These are phyloP conservation scores for Trachelus iudaicus DNA, from an alignment of 2,888 invertebrate species.

Conservation along the genomic window DNA sequence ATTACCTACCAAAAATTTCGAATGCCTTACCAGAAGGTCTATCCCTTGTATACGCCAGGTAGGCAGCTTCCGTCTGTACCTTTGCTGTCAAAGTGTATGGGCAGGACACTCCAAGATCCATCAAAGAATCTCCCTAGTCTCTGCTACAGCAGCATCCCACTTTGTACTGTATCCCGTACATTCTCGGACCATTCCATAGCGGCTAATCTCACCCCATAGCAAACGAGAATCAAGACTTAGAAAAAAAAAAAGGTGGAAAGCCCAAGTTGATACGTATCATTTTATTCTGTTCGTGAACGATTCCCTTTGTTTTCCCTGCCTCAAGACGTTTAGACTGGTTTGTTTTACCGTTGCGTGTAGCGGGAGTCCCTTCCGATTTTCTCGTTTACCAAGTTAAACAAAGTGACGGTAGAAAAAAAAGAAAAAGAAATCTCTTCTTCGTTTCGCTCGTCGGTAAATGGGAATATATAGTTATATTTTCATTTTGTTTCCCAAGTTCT, in stretches of 20 bases:
- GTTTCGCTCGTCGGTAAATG: slow-evolving; percentile 8
- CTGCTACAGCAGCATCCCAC: background rate
- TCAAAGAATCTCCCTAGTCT: slow-evolving; percentile 24
- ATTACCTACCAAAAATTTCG: slow-evolving; percentile 12
- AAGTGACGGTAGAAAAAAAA: background rate
- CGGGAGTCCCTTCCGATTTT: too few species aligned
- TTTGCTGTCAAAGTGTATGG: slow-evolving; percentile 40
- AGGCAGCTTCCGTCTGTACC: slow-evolving; percentile 11
- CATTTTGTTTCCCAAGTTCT: too few species aligned
- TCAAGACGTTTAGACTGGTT: background rate
- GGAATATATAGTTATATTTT: too few species aligned
- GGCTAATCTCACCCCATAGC: background rate
- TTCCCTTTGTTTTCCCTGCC: slow-evolving; percentile 13
- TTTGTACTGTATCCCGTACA: too few species aligned
- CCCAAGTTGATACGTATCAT: slow-evolving; percentile 36
- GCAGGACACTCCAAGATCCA: slow-evolving; percentile 34
- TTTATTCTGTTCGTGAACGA: slow-evolving; percentile 14
- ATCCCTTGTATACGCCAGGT: background rate
- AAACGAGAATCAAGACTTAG: slow-evolving; percentile 19
- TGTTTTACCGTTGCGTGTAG: too few species aligned
- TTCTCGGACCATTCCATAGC: too few species aligned
- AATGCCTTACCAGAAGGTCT: too few species aligned
- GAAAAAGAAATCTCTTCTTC: slow-evolving; percentile 20
- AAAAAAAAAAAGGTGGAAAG: slow-evolving; percentile 19
- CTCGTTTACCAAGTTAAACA: too few species aligned